Conservation (phyloP, 2,797 vertebrate species). For the Pyrocephalus nanus region DNA sequence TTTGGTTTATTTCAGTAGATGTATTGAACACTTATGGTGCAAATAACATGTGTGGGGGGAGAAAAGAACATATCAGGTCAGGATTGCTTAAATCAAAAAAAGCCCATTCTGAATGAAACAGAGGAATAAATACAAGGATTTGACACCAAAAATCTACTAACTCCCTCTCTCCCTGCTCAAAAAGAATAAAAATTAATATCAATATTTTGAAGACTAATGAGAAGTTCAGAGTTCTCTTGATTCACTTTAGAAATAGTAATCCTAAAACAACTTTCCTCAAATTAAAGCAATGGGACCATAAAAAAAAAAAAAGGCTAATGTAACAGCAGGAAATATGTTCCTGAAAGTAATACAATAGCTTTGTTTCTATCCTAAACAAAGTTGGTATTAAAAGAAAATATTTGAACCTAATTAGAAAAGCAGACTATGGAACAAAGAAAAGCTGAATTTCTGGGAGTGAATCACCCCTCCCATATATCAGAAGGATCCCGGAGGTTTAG, state of each 20-base stretch:
- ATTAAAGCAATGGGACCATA: neutral
- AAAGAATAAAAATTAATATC: neutral
- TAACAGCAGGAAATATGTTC: neutral
- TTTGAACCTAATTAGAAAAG: neutral
- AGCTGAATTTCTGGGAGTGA: neutral
- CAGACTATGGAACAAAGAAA: neutral
- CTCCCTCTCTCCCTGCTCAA: neutral
- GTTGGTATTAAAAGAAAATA: neutral
- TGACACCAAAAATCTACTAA: neutral
- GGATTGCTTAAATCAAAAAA: neutral
- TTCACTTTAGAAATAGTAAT: neutral
- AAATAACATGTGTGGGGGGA: rapidly evolving
- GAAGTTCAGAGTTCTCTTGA: neutral
- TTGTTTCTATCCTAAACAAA: neutral
- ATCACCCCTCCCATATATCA: neutral
- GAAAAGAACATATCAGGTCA: neutral
- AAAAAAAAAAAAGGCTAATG: neutral
- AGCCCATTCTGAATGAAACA: neutral
- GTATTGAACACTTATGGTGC: neutral
- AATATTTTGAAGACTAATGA: neutral
- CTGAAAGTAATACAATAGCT: neutral
- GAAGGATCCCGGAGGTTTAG: neutral
- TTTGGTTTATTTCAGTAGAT: neutral
- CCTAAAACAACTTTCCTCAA: neutral
- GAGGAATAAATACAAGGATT: neutral